A percentile compares a stretch with the other conserved stretches of the same genome.
phyloP scores from a whole-genome alignment of 2,113 vertebrate species.

The Xiphorhynchus elegans region DNA sequence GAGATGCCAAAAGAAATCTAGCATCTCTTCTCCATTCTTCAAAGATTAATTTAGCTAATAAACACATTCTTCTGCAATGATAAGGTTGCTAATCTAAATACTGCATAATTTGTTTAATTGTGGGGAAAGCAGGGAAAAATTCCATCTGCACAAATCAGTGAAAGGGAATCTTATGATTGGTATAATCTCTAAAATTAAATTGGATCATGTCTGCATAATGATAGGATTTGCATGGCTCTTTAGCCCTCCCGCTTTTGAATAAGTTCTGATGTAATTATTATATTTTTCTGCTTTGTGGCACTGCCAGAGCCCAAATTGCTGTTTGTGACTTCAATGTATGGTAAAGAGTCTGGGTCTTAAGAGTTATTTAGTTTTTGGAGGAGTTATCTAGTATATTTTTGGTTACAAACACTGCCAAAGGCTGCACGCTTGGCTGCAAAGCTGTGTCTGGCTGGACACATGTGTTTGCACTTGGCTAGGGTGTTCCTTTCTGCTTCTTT shows the following conservation, averaged over 20 bases:
- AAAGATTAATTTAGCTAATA: constrained; percentile 33
- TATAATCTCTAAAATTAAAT: constrained; percentile 53
- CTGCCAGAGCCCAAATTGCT: not conserved
- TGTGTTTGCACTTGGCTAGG: not conserved
- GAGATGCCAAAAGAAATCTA: constrained; percentile 26
- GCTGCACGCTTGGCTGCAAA: not conserved
- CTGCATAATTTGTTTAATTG: constrained; percentile 51
- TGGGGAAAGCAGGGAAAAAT: constrained; percentile 13
- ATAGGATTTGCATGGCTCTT: constrained; percentile 36
- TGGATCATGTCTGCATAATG: constrained; percentile 48
- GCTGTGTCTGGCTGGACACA: not conserved
- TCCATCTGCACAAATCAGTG: constrained; percentile 9
- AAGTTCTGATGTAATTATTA: constrained; percentile 23
- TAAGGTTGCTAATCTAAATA: constrained; percentile 48
- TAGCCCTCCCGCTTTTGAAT: constrained; percentile 23
- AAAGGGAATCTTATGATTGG: constrained; percentile 38
- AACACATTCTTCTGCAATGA: constrained; percentile 3
- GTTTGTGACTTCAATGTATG: not conserved
- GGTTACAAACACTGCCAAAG: not conserved
- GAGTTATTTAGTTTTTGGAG: not conserved
- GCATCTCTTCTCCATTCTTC: not conserved
- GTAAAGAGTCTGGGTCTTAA: not conserved
- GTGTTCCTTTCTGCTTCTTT: not conserved
- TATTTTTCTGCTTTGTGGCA: not conserved
- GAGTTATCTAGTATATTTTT: not conserved